Evolutionary conservation across 2,797 vertebrate genomes (phyloP), one percentile per base, ranked within the genome.

Genomic region (Tympanoctomys barrerae): DNA sequence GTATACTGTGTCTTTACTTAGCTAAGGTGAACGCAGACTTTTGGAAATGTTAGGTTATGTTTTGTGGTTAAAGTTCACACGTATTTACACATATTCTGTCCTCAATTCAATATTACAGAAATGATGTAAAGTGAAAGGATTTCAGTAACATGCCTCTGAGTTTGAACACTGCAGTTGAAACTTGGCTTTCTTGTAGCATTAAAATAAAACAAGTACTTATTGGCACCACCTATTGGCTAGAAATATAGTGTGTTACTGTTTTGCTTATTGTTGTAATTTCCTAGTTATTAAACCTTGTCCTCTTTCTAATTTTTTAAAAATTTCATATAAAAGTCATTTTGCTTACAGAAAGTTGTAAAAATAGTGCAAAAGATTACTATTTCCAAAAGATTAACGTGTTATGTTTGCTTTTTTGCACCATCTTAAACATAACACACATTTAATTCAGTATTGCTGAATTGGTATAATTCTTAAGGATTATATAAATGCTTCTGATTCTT

Each of bases 221-320:
- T 91, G 92, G 87, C 79, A 92, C 94, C 95, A 96, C 80, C 91
- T 97, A 59, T 94, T 87, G 94, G 91, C 91, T 75, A 70, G 81
- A 97, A 80, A 42, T 86, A 59, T 31, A 83, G 62, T 16, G 26
- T 68, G 7, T 59, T 90, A 68, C n/a, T 36, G 70, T 84, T 81
- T 61, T 46, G 54, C 21, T 87, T 49, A 42, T 22, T 75, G 93
- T 91, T 49, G 22, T 28, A 71, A 66, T 88, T 89, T 79, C 9
- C 24, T 62, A 78, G 57, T 75, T 66, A 57, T 85, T 89, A 82
- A 93, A 24, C 6, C 21, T 19, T 57, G 9, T 70, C 87, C 2
- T 96, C 31, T 90, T 66, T 83, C 62, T 73, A 86, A 66, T 89
- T 77, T 14, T 62, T 89, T 49, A 36, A 62, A 84, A 84, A 66